Conservation (phyloP, 2,113 vertebrate genomes). For the Corydoras maculifer region DNA sequence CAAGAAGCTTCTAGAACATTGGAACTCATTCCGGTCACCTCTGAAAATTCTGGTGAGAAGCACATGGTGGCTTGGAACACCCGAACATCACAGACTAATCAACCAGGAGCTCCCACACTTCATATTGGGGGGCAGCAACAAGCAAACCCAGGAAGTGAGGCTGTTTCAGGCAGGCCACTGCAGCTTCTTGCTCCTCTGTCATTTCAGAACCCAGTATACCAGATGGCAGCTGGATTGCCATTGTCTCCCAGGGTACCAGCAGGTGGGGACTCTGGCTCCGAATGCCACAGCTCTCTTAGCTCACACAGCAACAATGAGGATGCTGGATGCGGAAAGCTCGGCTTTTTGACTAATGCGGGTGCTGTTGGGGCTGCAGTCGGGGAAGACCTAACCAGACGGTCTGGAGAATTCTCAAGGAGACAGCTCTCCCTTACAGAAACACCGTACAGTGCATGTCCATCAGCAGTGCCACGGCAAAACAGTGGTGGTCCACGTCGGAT, state of each 20-base stretch:
- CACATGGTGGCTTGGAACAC: constrained; percentile 69
- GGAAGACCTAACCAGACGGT: constrained; percentile 80
- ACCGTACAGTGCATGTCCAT: constrained; percentile 62
- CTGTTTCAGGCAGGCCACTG: constrained; percentile 72
- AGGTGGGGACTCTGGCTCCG: constrained; percentile 85
- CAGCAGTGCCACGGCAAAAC: constrained; percentile 83
- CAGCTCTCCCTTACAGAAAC: constrained; percentile 86
- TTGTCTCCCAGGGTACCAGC: constrained; percentile 80
- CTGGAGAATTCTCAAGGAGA: constrained; percentile 80
- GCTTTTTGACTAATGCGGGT: constrained; percentile 67
- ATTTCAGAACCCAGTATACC: constrained; percentile 98
- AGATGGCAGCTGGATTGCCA: constrained; percentile 92
- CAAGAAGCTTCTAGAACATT: constrained; percentile 82
- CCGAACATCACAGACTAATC: constrained; percentile 68
- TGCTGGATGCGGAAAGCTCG: constrained; percentile 59
- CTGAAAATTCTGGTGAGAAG: constrained; percentile 51
- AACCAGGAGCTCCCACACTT: constrained; percentile 73
- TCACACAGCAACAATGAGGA: constrained; percentile 98
- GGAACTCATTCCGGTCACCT: constrained; percentile 64
- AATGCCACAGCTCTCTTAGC: constrained; percentile 96
- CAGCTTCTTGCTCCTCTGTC: constrained; percentile 90
- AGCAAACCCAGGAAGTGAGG: constrained; percentile 71
- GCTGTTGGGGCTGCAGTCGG: constrained; percentile 54
- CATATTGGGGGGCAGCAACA: constrained; percentile 79
- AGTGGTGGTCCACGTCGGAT: constrained; percentile 87